Conservation (phyloP, 2,797 vertebrate species). For the Philypnodon macrostomus region DNA sequence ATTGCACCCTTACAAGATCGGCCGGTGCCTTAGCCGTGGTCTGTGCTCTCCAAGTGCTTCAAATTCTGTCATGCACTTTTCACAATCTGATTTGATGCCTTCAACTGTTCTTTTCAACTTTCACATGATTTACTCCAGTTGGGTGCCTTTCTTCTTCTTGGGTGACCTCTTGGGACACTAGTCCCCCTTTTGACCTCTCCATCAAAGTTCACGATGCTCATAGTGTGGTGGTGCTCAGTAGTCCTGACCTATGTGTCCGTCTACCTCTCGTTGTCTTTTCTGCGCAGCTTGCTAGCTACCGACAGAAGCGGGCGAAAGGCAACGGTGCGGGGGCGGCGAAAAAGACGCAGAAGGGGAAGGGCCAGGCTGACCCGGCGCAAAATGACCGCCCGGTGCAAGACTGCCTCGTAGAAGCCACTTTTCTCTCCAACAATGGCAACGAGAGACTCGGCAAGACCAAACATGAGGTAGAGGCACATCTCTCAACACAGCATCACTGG, state of each 20-base stretch:
- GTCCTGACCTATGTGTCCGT: constrained; percentile 84
- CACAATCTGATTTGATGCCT: too few relatives aligned
- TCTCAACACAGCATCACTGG: constrained; percentile 3
- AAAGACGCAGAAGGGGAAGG: constrained; percentile 92
- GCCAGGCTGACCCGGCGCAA: constrained; percentile 78
- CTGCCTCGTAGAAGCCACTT: constrained; percentile 61
- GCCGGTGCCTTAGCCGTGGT: too few relatives aligned
- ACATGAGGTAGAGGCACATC: constrained; percentile 57
- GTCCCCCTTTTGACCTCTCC: constrained; percentile 17
- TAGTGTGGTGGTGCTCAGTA: constrained; percentile 81
- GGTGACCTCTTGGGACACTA: constrained; percentile 34
- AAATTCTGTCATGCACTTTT: too few relatives aligned
- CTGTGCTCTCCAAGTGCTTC: too few relatives aligned
- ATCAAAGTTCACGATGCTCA: constrained; percentile 59
- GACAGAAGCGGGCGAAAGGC: constrained; percentile 86
- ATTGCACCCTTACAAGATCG: too few relatives aligned
- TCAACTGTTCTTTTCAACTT: background rate
- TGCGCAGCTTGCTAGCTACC: constrained; percentile 91
- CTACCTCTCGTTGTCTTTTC: constrained; percentile 84
- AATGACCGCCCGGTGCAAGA: constrained; percentile 80
- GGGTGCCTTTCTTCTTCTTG: background rate
- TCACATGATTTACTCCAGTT: background rate
- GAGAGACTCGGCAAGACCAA: constrained; percentile 34
- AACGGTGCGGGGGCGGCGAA: constrained; percentile 82
- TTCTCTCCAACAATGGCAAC: constrained; percentile 10